These are phyloP conservation scores for Trachymyrmex septentrionalis DNA, from an alignment of 1,140 invertebrate genomes.

Conservation along the genomic window DNA sequence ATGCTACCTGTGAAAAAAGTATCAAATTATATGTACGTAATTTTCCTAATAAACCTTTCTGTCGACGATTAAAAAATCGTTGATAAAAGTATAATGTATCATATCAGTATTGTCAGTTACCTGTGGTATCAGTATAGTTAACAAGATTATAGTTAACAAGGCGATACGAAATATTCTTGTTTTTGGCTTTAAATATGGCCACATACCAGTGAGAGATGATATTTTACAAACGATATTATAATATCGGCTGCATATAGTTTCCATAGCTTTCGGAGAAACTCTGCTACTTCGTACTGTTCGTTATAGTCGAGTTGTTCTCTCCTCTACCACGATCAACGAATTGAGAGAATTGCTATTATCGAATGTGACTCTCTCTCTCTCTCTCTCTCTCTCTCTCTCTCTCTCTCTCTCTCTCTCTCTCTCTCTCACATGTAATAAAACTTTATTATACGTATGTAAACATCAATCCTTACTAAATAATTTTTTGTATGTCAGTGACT, in stretches of 20 bases:
- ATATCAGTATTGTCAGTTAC: neutral
- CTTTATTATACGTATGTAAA: too few relatives aligned
- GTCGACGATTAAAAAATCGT: too few relatives aligned
- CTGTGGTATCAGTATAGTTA: constrained; percentile 9
- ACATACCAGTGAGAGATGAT: constrained; percentile 23
- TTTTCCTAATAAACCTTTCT: neutral
- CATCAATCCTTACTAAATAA: neutral
- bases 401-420: too few relatives aligned
- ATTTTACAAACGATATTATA: constrained; percentile 10
- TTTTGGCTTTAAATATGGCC: constrained; percentile 29
- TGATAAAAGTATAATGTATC: neutral
- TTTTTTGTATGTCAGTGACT: neutral
- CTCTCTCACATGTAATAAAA: too few relatives aligned
- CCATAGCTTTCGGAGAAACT: neutral
- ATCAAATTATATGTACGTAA: neutral
- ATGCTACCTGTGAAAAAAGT: constrained; percentile 3
- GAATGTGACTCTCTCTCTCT: too few relatives aligned
- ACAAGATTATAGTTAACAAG: neutral
- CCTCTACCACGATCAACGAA: too few relatives aligned
- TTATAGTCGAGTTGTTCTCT: neutral
- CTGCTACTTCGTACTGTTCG: neutral
- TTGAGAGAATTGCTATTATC: too few relatives aligned
- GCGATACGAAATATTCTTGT: neutral
- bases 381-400: too few relatives aligned
- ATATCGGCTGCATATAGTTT: neutral